Evolutionary conservation across 2,797 vertebrate species (phyloP).

Genomic region (Labeo calbasu): DNA sequence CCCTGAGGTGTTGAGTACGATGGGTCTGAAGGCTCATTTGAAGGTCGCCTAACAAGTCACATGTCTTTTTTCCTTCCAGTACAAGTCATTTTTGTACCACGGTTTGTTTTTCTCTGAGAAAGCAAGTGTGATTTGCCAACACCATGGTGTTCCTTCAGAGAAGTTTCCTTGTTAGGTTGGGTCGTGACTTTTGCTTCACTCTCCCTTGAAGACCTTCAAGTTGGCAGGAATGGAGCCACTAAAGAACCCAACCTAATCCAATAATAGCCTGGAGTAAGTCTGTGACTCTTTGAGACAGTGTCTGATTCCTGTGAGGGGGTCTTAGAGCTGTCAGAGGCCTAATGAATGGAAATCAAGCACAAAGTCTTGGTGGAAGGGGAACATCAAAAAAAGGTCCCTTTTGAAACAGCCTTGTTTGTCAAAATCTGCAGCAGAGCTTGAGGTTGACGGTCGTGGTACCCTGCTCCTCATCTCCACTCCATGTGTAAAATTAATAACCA

Average conservation of each 20-base stretch:
- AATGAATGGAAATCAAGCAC: slow-evolving; percentile 44
- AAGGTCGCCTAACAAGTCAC: slow-evolving; percentile 22
- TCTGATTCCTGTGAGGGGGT: slow-evolving; percentile 51
- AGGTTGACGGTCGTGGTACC: slow-evolving; percentile 14
- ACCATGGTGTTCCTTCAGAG: slow-evolving; percentile 7
- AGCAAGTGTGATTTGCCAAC: slow-evolving; percentile 4
- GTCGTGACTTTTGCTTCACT: slow-evolving; percentile 30
- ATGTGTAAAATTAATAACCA: slow-evolving; percentile 6
- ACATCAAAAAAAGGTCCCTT: background rate
- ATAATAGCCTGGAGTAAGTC: slow-evolving; percentile 58
- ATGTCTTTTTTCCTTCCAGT: background rate
- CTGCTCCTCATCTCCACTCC: background rate
- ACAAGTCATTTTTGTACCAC: background rate
- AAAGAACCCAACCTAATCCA: slow-evolving; percentile 57
- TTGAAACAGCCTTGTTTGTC: slow-evolving; percentile 36
- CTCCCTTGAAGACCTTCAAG: slow-evolving; percentile 33
- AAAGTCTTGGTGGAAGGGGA: background rate
- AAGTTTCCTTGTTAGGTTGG: slow-evolving; percentile 35
- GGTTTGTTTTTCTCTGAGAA: background rate
- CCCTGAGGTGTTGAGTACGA: too few relatives aligned
- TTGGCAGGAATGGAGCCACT: slow-evolving; percentile 39
- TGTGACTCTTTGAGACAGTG: slow-evolving; percentile 43
- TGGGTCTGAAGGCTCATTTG: background rate
- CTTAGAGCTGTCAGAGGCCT: slow-evolving; percentile 40
- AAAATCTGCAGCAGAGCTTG: slow-evolving; percentile 26